A percentile compares a stretch with the other conserved stretches of the same genome.
Evolutionary conservation across 2,888 invertebrate genomes (phyloP).

Genomic region (Lamproptera curius): DNA sequence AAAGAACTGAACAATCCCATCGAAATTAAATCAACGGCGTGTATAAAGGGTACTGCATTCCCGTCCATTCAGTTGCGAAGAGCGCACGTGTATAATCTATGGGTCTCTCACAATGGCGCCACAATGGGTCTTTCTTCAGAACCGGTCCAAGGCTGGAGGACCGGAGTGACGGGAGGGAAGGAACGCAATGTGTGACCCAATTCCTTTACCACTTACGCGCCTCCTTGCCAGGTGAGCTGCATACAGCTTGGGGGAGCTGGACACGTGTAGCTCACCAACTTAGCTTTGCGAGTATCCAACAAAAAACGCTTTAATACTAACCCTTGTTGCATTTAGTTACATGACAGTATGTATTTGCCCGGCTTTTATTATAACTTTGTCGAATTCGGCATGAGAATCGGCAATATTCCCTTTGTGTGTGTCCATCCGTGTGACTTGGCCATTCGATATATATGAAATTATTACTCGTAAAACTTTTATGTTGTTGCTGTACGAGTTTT

Average conservation of each 20-base stretch:
- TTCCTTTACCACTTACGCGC: conserved; percentile 42
- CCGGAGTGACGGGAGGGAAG: conserved; percentile 38
- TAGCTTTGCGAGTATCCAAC: conserved; percentile 9
- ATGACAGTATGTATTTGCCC: background rate
- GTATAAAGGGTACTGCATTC: conserved; percentile 29
- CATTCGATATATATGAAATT: conserved; percentile 41
- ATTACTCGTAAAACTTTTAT: conserved; percentile 15
- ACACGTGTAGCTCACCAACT: conserved; percentile 49
- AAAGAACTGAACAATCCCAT: conserved; percentile 13
- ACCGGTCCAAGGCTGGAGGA: conserved; percentile 42
- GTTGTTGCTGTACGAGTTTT: background rate
- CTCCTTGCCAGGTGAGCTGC: conserved; percentile 66
- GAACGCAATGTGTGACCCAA: conserved; percentile 71
- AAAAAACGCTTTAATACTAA: conserved; percentile 20
- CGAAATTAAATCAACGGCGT: conserved; percentile 15
- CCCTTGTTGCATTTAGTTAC: conserved; percentile 19
- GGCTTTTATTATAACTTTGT: conserved; percentile 29
- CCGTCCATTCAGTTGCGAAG: conserved; percentile 43
- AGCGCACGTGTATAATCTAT: conserved; percentile 60
- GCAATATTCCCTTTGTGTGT: conserved; percentile 53
- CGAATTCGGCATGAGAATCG: conserved; percentile 50
- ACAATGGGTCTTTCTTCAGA: conserved; percentile 32
- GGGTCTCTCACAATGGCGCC: conserved; percentile 32
- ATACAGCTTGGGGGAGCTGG: conserved; percentile 44
- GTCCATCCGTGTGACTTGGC: conserved; percentile 51